phyloP scores from a whole-genome alignment of 2,888 invertebrate genomes.

The Microctonus aethiopoides region DNA sequence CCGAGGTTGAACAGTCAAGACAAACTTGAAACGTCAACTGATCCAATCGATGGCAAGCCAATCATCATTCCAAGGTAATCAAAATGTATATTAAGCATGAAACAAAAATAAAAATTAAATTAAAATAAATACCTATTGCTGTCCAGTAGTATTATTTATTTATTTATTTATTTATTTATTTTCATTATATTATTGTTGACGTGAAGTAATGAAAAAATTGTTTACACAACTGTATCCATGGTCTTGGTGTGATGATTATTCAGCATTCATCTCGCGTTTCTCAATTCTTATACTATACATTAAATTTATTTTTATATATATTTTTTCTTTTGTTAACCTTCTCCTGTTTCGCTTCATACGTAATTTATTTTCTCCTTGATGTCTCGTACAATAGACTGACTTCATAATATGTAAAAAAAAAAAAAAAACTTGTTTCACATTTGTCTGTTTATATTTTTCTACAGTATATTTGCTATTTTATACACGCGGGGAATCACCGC shows the following conservation, averaged over 20 bases:
- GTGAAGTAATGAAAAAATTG: not conserved
- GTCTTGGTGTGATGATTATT: conserved; percentile 23
- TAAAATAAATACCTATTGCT: not conserved
- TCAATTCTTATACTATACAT: not conserved
- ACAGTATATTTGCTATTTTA: not conserved
- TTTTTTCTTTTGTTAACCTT: not conserved
- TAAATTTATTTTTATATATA: too few species aligned
- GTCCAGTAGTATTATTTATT: not conserved
- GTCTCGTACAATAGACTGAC: not conserved
- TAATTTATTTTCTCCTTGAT: not conserved
- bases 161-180: not conserved
- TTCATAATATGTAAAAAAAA: not conserved
- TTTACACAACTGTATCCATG: conserved; percentile 10
- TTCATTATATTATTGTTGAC: not conserved
- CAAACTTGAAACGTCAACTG: conserved; percentile 53
- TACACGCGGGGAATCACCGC: not conserved
- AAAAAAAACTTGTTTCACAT: not conserved
- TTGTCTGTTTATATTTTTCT: conserved; percentile 2
- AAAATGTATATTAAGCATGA: not conserved
- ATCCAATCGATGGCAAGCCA: conserved; percentile 30
- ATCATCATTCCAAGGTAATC: conserved; percentile 14
- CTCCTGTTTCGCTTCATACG: conserved; percentile 6
- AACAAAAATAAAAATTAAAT: not conserved
- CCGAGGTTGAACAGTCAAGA: conserved; percentile 62
- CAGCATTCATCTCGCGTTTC: conserved; percentile 17